These are phyloP conservation scores for Montifringilla adamsi DNA, from an alignment of 2,113 vertebrate species.

Conservation along the genomic window DNA sequence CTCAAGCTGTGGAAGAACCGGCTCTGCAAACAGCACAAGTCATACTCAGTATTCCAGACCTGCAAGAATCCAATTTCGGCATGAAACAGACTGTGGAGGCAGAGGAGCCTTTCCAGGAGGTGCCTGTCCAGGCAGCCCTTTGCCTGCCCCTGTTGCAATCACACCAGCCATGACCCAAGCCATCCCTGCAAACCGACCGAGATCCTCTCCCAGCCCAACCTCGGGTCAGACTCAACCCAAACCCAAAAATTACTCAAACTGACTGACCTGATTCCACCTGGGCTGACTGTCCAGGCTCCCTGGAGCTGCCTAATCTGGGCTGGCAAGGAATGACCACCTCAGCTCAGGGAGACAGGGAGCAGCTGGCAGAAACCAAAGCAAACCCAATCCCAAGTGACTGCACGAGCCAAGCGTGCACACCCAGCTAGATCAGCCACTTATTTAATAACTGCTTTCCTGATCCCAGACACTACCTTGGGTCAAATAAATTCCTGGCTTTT, in stretches of 20 bases:
- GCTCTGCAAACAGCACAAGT: neutral
- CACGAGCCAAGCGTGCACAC: neutral
- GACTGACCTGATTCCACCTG: neutral
- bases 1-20: neutral
- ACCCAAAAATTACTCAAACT: neutral
- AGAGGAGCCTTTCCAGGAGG: neutral
- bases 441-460: neutral
- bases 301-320: fast-evolving
- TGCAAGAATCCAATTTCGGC: neutral
- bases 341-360: fast-evolving
- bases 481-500: slow-evolving; percentile 1
- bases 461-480: neutral
- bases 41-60: neutral
- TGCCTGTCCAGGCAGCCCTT: neutral
- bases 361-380: neutral
- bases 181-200: neutral
- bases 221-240: neutral
- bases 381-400: neutral
- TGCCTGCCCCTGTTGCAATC: neutral
- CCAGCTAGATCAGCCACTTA: neutral
- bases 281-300: neutral
- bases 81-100: neutral
- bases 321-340: neutral
- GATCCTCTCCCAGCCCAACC: neutral
- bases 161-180: neutral